Evolutionary conservation across 2,888 invertebrate species (phyloP).

Genomic region (Thereva nobilitata): DNA sequence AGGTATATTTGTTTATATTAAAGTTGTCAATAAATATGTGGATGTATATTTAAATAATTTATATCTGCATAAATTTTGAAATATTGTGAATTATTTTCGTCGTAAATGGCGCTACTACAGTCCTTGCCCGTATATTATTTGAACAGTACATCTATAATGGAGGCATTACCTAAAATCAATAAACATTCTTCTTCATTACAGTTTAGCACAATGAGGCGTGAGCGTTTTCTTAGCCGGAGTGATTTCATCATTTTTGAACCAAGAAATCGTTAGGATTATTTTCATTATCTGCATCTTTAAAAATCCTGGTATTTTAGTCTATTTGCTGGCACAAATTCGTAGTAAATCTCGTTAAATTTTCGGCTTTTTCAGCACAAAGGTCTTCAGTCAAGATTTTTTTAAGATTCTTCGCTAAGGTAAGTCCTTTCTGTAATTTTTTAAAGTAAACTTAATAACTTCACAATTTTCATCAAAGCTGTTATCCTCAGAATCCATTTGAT

Average conservation of each 20-base stretch:
- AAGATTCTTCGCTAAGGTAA: slow-evolving; percentile 22
- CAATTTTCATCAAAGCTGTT: slow-evolving; percentile 13
- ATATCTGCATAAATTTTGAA: no score
- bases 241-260: not conserved
- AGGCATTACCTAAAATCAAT: no score
- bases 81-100: no score
- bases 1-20: no score
- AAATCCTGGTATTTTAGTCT: not conserved
- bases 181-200: not conserved
- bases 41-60: no score
- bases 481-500: slow-evolving; percentile 20
- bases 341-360: slow-evolving; percentile 2
- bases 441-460: slow-evolving; percentile 20
- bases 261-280: not conserved
- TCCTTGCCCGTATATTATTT: no score
- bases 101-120: no score
- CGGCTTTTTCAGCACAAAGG: not conserved
- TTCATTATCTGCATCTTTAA: not conserved
- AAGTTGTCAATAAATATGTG: no score
- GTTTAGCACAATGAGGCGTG: not conserved
- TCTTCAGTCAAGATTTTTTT: slow-evolving; percentile 8
- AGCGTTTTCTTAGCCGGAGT: not conserved
- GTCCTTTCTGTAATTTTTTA: slow-evolving; percentile 18
- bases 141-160: no score
- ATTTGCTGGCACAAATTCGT: not conserved